Percentiles rank a stretch among this genome's conserved stretches.
Conservation (phyloP, 2,113 vertebrate species). For the Atractosteus spatula region DNA sequence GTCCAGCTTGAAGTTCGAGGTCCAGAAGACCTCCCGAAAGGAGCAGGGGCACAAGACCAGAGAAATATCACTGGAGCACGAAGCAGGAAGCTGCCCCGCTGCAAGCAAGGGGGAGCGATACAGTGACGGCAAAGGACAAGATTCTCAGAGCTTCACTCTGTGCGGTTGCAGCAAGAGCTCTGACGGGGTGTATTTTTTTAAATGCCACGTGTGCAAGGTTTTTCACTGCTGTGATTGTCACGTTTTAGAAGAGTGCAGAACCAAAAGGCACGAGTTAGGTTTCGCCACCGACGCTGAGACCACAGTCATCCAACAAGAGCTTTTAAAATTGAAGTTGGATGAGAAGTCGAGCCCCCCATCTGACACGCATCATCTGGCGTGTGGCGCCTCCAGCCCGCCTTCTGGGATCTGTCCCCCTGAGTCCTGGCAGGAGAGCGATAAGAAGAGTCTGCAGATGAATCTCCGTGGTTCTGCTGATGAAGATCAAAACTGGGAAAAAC, state of each 20-base stretch:
- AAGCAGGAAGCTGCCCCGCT: not conserved
- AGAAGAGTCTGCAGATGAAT: too few relatives aligned
- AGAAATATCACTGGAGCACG: too few relatives aligned
- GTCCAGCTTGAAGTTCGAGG: too few relatives aligned
- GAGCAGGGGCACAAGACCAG: too few relatives aligned
- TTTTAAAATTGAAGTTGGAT: not conserved
- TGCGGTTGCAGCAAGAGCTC: too few relatives aligned
- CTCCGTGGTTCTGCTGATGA: too few relatives aligned
- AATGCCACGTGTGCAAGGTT: constrained; percentile 3
- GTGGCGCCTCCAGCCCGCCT: not conserved
- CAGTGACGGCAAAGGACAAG: not conserved
- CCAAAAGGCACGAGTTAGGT: not conserved
- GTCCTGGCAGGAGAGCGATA: too few relatives aligned
- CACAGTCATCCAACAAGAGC: not conserved
- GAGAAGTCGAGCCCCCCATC: not conserved
- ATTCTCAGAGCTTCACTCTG: not conserved
- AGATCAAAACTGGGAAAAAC: too few relatives aligned
- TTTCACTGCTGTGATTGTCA: not conserved
- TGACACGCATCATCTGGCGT: not conserved
- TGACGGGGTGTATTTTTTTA: too few relatives aligned
- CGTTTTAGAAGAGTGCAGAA: not conserved
- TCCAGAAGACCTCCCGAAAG: too few relatives aligned
- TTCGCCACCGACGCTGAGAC: not conserved
- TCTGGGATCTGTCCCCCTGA: not conserved
- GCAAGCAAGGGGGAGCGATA: not conserved